Conservation (phyloP, 2,113 vertebrate species). For the Dromaius novaehollandiae region DNA sequence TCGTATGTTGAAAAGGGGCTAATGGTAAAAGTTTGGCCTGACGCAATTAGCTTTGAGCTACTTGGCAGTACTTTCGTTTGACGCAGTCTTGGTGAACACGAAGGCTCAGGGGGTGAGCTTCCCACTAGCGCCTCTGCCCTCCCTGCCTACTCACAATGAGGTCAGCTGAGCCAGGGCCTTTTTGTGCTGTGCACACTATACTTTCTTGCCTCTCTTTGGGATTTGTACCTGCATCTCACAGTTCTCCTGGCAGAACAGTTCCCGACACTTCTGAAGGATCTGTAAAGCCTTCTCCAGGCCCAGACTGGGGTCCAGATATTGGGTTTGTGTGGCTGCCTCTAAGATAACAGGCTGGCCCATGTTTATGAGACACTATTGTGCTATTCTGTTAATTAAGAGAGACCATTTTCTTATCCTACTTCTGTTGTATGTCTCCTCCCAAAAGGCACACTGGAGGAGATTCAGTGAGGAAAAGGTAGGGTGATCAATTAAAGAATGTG, state of each 20-base stretch:
- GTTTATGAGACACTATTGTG: conserved; percentile 9
- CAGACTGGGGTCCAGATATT: neutral
- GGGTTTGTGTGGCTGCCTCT: conserved; percentile 1
- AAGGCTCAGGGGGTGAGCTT: neutral
- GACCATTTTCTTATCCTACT: conserved; percentile 23
- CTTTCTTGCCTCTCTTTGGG: conserved; percentile 22
- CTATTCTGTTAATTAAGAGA: conserved; percentile 35
- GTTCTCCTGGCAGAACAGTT: conserved; percentile 32
- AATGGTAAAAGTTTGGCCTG: neutral
- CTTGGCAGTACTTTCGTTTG: conserved; percentile 18
- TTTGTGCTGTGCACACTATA: neutral
- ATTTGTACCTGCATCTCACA: conserved; percentile 13
- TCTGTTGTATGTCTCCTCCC: conserved; percentile 55
- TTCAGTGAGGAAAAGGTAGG: conserved; percentile 56
- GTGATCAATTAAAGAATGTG: conserved; percentile 50
- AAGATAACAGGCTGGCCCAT: neutral
- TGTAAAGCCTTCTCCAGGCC: neutral
- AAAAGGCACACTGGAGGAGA: conserved; percentile 53
- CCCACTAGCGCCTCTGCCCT: neutral
- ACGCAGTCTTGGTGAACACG: neutral
- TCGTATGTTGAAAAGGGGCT: neutral
- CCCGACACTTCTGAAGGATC: conserved; percentile 23
- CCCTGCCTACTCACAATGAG: neutral
- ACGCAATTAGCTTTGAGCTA: neutral
- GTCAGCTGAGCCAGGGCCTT: neutral